A percentile compares a stretch with the other conserved stretches of the same genome.
These are phyloP conservation scores for Elmis aenea DNA, from an alignment of 2,888 invertebrate genomes.

Conservation along the genomic window DNA sequence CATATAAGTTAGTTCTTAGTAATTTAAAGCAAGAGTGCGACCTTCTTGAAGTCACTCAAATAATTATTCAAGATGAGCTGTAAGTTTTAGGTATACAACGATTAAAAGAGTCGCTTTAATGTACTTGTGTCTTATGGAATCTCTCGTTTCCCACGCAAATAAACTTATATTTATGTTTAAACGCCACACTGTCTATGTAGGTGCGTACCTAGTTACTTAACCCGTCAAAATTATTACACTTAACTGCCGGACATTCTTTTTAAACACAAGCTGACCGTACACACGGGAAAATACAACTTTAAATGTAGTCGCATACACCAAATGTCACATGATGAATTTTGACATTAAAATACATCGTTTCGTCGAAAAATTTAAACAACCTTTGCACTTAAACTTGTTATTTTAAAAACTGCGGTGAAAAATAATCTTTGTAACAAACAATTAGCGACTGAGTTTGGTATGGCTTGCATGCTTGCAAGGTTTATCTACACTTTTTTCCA, in stretches of 20 bases:
- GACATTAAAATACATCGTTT: no score
- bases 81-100: conserved; percentile 11
- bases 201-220: conserved; percentile 16
- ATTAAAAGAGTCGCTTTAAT: conserved; percentile 15
- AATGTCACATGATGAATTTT: no score
- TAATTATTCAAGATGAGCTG: conserved; percentile 11
- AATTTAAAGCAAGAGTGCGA: conserved; percentile 14
- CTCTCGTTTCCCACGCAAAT: conserved; percentile 34
- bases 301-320: no score
- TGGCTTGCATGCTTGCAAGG: no score
- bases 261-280: no score
- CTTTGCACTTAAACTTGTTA: no score
- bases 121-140: conserved; percentile 20
- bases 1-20: conserved; percentile 6
- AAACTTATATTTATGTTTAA: conserved; percentile 30
- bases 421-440: no score
- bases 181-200: conserved; percentile 15
- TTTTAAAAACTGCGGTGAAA: no score
- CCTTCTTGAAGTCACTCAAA: conserved; percentile 15
- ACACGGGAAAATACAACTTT: no score
- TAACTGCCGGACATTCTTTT: conserved; percentile 3
- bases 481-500: no score
- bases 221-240: conserved; percentile 7
- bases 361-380: no score
- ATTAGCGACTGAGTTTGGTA: no score